A percentile compares a stretch with the other conserved stretches of the same genome.
phyloP scores from a whole-genome alignment of 1,140 invertebrate species.

The Drosophila melanogaster region DNA sequence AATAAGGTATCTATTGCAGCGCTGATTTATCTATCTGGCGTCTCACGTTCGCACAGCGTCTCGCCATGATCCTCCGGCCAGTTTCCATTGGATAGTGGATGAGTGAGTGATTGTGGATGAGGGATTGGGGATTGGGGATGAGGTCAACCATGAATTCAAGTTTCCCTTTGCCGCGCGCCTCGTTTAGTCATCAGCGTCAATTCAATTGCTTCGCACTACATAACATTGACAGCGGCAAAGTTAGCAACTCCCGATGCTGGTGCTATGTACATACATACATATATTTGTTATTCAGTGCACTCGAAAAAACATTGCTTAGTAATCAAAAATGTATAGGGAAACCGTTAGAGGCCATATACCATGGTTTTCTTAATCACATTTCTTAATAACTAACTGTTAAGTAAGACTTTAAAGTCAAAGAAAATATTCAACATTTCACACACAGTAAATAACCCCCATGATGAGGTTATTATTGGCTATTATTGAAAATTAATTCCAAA shows the following conservation, averaged over 20 bases:
- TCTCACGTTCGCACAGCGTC: constrained; percentile 66
- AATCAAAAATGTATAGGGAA: too few species aligned
- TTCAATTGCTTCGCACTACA: constrained; percentile 76
- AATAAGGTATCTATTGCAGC: constrained; percentile 64
- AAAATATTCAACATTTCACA: too few species aligned
- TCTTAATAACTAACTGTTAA: too few species aligned
- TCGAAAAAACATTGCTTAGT: constrained; percentile 1
- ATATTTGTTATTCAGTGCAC: constrained; percentile 10
- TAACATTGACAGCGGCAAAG: constrained; percentile 74
- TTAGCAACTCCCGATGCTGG: constrained; percentile 56
- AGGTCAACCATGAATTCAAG: constrained; percentile 15
- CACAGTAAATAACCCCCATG: too few species aligned
- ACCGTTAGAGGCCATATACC: too few species aligned
- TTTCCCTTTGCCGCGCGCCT: constrained; percentile 26
- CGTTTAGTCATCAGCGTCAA: constrained; percentile 65
- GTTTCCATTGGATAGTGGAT: constrained; percentile 22
- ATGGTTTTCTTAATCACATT: too few species aligned
- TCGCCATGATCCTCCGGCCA: constrained; percentile 41
- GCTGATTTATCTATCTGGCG: constrained; percentile 77
- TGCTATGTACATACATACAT: constrained; percentile 5
- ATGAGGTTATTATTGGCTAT: too few species aligned
- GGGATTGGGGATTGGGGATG: constrained; percentile 3
- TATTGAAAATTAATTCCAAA: too few species aligned
- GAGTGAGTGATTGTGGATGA: background rate
- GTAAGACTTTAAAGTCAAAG: too few species aligned